Conservation (phyloP, 2,888 invertebrate genomes). For the Hipparchia sbordonii region DNA sequence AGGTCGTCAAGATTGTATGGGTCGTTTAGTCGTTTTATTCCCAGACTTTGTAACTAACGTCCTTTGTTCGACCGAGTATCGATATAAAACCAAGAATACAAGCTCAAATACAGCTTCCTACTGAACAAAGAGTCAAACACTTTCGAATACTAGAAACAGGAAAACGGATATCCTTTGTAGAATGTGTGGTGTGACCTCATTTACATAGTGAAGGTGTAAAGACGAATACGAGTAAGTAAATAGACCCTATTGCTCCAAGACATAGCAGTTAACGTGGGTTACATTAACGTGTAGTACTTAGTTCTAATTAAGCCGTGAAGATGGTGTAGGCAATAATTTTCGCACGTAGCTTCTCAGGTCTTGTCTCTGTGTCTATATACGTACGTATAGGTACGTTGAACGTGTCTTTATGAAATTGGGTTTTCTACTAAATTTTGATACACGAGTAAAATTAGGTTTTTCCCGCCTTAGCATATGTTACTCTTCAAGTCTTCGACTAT, state of each 20-base stretch:
- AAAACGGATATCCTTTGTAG: slow-evolving; percentile 33
- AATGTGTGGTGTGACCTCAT: slow-evolving; percentile 31
- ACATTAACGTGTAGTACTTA: slow-evolving; percentile 4
- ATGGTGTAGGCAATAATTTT: slow-evolving; percentile 7
- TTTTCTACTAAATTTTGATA: no score
- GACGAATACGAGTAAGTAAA: slow-evolving; percentile 27
- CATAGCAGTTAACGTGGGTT: slow-evolving; percentile 20
- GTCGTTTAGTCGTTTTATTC: slow-evolving; percentile 7
- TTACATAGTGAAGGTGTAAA: slow-evolving; percentile 34
- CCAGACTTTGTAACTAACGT: slow-evolving; percentile 9
- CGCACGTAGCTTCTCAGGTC: neutral
- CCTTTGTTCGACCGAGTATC: slow-evolving; percentile 20
- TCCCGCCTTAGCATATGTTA: no score
- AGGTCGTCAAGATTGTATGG: no score
- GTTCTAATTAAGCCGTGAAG: slow-evolving; percentile 21
- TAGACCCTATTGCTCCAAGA: slow-evolving; percentile 28
- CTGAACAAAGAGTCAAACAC: slow-evolving; percentile 31
- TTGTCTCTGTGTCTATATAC: neutral
- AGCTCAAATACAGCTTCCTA: slow-evolving; percentile 18
- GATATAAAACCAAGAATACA: slow-evolving; percentile 21
- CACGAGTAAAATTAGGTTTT: no score
- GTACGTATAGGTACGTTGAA: slow-evolving; percentile 2
- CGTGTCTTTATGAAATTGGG: no score
- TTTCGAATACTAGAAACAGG: slow-evolving; percentile 35
- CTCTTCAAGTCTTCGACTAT: no score